Base-by-base conservation (phyloP, 2,888 invertebrate genomes). In the Eupithecia dodoneata region DNA sequence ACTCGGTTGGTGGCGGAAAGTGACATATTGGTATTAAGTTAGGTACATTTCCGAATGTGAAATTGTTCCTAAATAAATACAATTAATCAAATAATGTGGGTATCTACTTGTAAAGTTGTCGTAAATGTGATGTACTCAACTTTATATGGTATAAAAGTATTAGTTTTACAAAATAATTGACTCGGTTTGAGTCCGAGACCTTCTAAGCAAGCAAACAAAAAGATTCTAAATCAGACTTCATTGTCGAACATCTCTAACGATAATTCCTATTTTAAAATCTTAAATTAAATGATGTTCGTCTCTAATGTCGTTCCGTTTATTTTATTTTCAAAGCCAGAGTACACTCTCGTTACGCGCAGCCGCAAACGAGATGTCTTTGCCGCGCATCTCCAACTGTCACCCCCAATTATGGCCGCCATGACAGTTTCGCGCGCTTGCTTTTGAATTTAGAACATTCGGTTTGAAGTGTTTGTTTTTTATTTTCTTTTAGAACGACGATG, bases 381-480 rank as follows among this genome's bases (percentile, higher is more conserved):
- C 85, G 85, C 86, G 87, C 86, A 86, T 86, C 86, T 86, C 89
- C 90, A 91, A 91, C 93, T 94, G 94, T 94, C 94, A 93, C 82
- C 90, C 87, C 87, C 93, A 94, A 94, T 94, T 94, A 94, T 90
- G 92, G 91, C 89, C 82, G 90, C 90, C 91, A 90, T 90, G 93
- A 94, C 89, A 93, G 90, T 90, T 92, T 88, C 83, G 91, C 92
- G 92, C 93, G 90, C 83, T 92, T 91, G 93, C 90, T 90, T 91
- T 92, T 91, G 90, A 91, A 92, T 92, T 87, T 92, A 92, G 92
- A 92, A 91, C 87, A 85, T 86, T 88, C 84, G 82, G 83, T 85
- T 85, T 85, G 85, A 85, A 85, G 85, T 86, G 82, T 85, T 86
- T 87, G 3, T 7, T 18, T 55, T n/a, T 63, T 30, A 4, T 63